Percentiles rank a stretch among this genome's conserved stretches.
Evolutionary conservation across 2,797 vertebrate species (phyloP).

Genomic region (Pipistrellus kuhlii): DNA sequence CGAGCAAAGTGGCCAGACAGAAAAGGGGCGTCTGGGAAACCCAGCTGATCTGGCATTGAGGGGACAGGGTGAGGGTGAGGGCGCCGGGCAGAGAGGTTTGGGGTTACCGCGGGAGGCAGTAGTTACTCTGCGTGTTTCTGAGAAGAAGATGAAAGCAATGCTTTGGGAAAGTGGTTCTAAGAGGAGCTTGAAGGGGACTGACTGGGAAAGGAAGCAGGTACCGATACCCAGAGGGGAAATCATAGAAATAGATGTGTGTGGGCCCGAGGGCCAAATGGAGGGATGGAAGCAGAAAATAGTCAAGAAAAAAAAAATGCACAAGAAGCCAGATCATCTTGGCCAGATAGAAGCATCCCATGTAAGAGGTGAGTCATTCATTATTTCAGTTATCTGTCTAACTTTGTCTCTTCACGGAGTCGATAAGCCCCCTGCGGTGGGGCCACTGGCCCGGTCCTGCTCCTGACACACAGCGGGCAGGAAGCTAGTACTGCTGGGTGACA

Average conservation of each 20-base stretch:
- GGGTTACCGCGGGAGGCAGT: not conserved
- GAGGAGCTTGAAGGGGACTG: not conserved
- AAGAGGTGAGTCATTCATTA: not conserved
- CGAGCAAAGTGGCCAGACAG: not conserved
- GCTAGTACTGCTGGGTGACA: not conserved
- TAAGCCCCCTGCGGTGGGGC: too few species aligned
- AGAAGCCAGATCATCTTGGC: not conserved
- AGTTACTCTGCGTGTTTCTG: not conserved
- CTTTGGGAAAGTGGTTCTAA: constrained; percentile 10
- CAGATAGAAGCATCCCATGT: not conserved
- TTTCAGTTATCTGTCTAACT: not conserved
- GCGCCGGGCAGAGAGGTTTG: not conserved
- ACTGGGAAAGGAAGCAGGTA: not conserved
- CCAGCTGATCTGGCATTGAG: not conserved
- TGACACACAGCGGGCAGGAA: not conserved
- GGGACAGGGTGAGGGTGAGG: not conserved
- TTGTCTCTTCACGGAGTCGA: not conserved
- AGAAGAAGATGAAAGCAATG: not conserved
- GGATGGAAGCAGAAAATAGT: not conserved
- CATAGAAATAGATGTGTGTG: not conserved
- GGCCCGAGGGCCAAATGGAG: not conserved
- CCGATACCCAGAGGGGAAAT: not conserved
- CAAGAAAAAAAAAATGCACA: not conserved
- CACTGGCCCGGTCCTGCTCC: too few species aligned
- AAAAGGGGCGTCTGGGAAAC: not conserved